Evolutionary conservation across 2,113 vertebrate species (phyloP).

Genomic region (Macquaria ambigua): DNA sequence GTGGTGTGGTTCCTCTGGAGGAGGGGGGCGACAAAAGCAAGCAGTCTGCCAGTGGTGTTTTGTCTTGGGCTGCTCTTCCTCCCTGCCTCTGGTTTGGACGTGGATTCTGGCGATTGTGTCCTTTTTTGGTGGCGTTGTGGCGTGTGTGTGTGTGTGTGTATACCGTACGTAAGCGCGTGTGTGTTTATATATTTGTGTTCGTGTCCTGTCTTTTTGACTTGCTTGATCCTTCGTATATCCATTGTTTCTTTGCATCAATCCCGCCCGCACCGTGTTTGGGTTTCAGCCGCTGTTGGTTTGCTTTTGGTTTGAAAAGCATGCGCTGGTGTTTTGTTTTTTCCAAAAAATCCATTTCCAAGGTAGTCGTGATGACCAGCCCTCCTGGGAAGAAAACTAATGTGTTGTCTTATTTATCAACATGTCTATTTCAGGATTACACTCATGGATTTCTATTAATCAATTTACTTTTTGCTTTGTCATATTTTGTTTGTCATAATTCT

Average conservation of each 20-base stretch:
- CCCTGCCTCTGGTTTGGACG: conserved; percentile 79
- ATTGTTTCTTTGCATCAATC: conserved; percentile 72
- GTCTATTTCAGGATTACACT: conserved; percentile 79
- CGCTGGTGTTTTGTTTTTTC: conserved; percentile 69
- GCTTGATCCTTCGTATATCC: conserved; percentile 73
- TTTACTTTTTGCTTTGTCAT: conserved; percentile 76
- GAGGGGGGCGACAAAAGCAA: conserved; percentile 71
- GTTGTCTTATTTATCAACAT: conserved; percentile 56
- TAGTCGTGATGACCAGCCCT: conserved; percentile 59
- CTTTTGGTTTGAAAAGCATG: conserved; percentile 80
- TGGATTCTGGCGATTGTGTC: conserved; percentile 72
- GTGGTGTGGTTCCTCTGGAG: conserved; percentile 59
- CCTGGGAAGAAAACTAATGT: conserved; percentile 67
- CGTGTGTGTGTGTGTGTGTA: conserved; percentile 61
- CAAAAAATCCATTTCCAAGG: conserved; percentile 65
- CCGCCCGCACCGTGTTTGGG: conserved; percentile 59
- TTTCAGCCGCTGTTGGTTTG: conserved; percentile 66
- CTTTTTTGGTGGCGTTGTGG: conserved; percentile 56
- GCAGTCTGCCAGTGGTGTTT: conserved; percentile 82
- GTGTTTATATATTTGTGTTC: conserved; percentile 55
- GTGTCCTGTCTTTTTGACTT: conserved; percentile 67
- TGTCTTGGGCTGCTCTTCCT: conserved; percentile 85
- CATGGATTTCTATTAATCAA: conserved; percentile 72
- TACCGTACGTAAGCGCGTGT: conserved; percentile 47
- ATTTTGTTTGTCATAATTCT: conserved; percentile 76